These are phyloP conservation scores for Perccottus glenii DNA, from an alignment of 2,113 vertebrate genomes.

Conservation along the genomic window DNA sequence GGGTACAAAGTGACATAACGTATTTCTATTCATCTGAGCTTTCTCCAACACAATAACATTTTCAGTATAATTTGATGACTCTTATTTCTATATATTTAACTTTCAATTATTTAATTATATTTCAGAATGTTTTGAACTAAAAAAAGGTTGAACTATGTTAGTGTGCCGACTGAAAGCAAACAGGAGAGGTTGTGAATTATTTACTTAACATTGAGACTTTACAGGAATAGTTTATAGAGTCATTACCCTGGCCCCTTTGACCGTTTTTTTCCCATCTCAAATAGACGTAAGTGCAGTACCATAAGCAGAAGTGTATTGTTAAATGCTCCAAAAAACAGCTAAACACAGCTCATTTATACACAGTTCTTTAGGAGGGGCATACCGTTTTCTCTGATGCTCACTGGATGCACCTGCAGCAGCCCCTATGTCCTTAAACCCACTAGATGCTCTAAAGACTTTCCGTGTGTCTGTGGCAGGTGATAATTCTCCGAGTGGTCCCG, in stretches of 20 bases:
- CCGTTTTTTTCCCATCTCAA: neutral
- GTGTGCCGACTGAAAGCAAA: neutral
- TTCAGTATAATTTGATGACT: too few relatives aligned
- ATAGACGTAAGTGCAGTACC: neutral
- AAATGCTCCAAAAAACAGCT: neutral
- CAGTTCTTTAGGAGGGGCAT: too few relatives aligned
- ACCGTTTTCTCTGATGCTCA: too few relatives aligned
- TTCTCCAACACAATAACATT: too few relatives aligned
- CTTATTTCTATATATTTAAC: too few relatives aligned
- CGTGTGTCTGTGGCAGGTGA: slow-evolving; percentile 51
- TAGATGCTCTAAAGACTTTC: slow-evolving; percentile 66
- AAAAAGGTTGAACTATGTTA: neutral
- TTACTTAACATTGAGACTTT: neutral
- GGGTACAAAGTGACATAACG: too few relatives aligned
- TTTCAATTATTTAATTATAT: too few relatives aligned
- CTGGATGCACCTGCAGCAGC: slow-evolving; percentile 12
- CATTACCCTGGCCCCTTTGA: neutral
- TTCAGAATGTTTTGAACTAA: neutral
- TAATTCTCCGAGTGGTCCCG: slow-evolving; percentile 55
- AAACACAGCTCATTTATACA: neutral
- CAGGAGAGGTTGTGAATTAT: neutral
- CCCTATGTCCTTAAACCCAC: slow-evolving; percentile 43
- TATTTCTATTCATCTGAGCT: too few relatives aligned
- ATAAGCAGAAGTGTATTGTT: neutral
- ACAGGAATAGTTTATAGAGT: neutral